Percentiles rank a stretch among this genome's conserved stretches.
Conservation (phyloP, 2,113 vertebrate species). For the Chlamydotis undulata region DNA sequence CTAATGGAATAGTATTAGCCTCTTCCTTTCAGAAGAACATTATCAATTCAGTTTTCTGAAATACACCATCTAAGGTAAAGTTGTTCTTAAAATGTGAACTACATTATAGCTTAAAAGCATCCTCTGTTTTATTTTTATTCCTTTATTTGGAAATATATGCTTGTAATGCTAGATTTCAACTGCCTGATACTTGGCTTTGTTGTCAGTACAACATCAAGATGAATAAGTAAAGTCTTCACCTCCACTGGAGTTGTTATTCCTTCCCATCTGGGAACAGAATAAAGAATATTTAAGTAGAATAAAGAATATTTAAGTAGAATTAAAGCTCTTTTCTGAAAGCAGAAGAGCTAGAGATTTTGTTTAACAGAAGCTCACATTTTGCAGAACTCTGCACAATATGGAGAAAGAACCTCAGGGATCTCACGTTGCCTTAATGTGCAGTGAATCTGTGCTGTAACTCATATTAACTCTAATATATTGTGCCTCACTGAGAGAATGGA, state of each 20-base stretch:
- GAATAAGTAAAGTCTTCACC: not conserved
- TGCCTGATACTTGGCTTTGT: not conserved
- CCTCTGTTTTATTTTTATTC: not conserved
- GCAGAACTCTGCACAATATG: not conserved
- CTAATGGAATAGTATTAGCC: not conserved
- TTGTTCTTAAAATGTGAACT: not conserved
- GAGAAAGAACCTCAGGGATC: constrained; percentile 7
- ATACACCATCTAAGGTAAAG: not conserved
- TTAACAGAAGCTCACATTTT: not conserved
- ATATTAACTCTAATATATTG: not conserved
- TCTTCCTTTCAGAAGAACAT: not conserved
- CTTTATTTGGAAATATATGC: not conserved
- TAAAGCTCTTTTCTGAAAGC: not conserved
- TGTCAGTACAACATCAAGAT: not conserved
- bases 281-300: not conserved
- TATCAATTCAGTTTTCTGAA: not conserved
- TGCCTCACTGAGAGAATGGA: not conserved
- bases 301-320: not conserved
- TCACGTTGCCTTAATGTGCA: not conserved
- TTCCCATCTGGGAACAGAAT: not conserved
- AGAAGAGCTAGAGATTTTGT: not conserved
- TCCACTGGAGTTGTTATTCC: not conserved
- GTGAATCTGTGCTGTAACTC: not conserved
- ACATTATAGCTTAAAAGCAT: not conserved
- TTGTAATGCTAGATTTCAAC: not conserved